A percentile compares a stretch with the other conserved stretches of the same genome.
Evolutionary conservation across 2,888 invertebrate genomes (phyloP).

Genomic region (Brenthis daphne): DNA sequence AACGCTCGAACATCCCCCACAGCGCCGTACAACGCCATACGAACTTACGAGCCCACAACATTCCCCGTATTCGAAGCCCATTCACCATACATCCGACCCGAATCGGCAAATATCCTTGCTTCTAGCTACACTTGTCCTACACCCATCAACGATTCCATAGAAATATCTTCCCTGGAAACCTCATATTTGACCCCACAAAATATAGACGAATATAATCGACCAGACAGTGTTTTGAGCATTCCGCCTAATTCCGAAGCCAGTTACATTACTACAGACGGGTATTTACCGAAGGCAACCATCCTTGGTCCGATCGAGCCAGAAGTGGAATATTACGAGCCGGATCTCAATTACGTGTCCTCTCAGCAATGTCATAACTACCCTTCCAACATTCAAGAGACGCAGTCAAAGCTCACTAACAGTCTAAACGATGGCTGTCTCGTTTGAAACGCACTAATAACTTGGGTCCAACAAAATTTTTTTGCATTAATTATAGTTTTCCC

Average conservation of each 20-base stretch:
- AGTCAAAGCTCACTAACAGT: conserved; percentile 78
- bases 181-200: conserved; percentile 67
- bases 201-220: conserved; percentile 71
- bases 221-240: conserved; percentile 74
- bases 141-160: conserved; percentile 68
- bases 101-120: conserved; percentile 78
- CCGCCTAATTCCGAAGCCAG: conserved; percentile 60
- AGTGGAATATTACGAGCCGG: conserved; percentile 77
- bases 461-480: conserved; percentile 60
- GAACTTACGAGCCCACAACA: conserved; percentile 72
- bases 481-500: conserved; percentile 9
- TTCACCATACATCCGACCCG: conserved; percentile 78
- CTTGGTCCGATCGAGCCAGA: conserved; percentile 81
- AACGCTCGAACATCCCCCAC: conserved; percentile 70
- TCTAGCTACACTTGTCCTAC: conserved; percentile 75
- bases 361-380: conserved; percentile 83
- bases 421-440: conserved; percentile 85
- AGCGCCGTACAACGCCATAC: conserved; percentile 68
- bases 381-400: conserved; percentile 65
- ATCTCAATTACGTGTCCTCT: conserved; percentile 75
- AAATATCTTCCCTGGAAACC: conserved; percentile 69
- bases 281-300: conserved; percentile 70
- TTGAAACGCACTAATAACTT: conserved; percentile 37
- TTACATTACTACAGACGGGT: conserved; percentile 71
- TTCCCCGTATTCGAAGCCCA: conserved; percentile 74